Evolutionary conservation across 2,113 vertebrate genomes (phyloP).

Genomic region (Podarcis raffonei): DNA sequence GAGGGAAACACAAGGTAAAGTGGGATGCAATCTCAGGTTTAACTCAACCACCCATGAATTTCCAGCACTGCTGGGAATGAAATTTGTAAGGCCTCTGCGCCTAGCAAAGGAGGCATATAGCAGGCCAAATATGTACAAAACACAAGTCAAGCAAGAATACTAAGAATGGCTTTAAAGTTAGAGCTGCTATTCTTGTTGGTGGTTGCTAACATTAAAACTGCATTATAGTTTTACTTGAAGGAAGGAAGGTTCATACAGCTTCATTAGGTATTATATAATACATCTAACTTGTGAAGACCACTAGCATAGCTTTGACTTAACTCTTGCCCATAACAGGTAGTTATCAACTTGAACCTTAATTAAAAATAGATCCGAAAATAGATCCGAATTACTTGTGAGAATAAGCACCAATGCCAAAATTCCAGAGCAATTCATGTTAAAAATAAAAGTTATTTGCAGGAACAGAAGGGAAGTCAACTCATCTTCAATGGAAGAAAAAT

Average conservation of each 20-base stretch:
- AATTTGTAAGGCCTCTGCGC: not conserved
- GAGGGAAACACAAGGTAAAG: not conserved
- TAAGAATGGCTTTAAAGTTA: not conserved
- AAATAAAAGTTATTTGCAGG: not conserved
- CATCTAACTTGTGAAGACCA: not conserved
- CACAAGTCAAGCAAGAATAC: not conserved
- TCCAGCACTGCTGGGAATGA: not conserved
- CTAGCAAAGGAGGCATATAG: not conserved
- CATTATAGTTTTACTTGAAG: not conserved
- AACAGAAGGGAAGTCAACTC: not conserved
- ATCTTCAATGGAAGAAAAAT: not conserved
- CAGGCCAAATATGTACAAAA: not conserved
- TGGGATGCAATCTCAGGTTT: not conserved
- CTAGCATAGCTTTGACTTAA: not conserved
- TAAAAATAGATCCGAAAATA: constrained; percentile 42
- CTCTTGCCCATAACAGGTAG: not conserved
- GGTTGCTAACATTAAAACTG: not conserved
- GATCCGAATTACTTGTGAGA: constrained; percentile 4
- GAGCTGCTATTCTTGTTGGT: not conserved
- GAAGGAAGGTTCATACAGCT: not conserved
- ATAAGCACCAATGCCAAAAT: accelerated
- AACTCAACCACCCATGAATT: not conserved
- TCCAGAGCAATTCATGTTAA: not conserved
- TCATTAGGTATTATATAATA: not conserved
- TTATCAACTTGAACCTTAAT: not conserved